A percentile compares a stretch with the other conserved stretches of the same genome.
Evolutionary conservation across 1,140 invertebrate genomes (phyloP).

Genomic region (Rhagoletis zephyria): DNA sequence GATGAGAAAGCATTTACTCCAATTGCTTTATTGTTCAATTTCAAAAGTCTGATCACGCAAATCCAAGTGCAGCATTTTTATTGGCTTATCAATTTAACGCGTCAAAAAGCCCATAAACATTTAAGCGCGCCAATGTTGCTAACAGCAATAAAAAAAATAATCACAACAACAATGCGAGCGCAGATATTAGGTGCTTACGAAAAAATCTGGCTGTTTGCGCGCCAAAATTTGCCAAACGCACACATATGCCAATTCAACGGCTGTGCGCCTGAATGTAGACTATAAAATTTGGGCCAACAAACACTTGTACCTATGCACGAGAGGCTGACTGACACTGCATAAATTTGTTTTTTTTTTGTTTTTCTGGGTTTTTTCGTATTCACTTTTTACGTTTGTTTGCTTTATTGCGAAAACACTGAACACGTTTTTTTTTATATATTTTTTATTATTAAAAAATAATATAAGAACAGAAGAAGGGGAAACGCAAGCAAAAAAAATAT

Average conservation of each 20-base stretch:
- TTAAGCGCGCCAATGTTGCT: not conserved
- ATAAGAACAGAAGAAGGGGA: not conserved
- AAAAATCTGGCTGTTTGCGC: not conserved
- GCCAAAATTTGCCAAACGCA: slow-evolving; percentile 24
- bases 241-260: not conserved
- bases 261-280: slow-evolving; percentile 7
- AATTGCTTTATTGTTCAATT: not conserved
- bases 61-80: not conserved
- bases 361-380: not conserved
- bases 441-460: not conserved
- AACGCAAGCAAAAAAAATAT: not conserved
- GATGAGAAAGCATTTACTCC: not conserved
- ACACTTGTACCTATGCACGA: not conserved
- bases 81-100: slow-evolving; percentile 42
- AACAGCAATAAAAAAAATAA: slow-evolving; percentile 7
- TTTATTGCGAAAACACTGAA: not conserved
- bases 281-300: slow-evolving; percentile 22
- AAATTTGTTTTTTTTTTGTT: not conserved
- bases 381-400: slow-evolving; percentile 8
- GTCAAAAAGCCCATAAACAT: slow-evolving; percentile 23
- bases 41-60: not conserved
- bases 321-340: slow-evolving; percentile 1
- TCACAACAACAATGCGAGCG: slow-evolving; percentile 28
- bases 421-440: too few relatives aligned
- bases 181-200: not conserved